Conservation (phyloP, 1,140 invertebrate genomes). For the Hyposmocoma kahamanoa region DNA sequence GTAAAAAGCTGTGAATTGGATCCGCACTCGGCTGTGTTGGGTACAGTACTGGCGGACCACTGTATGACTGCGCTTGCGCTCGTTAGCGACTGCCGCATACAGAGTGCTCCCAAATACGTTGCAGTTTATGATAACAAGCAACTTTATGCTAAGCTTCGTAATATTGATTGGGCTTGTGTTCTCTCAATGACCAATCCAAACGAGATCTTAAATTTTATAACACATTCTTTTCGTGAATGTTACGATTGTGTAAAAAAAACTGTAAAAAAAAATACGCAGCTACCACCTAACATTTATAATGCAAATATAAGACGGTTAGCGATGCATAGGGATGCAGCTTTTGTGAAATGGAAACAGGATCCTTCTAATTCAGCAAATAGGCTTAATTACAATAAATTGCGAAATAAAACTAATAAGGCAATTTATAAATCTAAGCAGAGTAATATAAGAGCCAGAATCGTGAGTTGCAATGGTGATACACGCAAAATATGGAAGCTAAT, state of each 20-base stretch:
- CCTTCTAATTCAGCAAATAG: constrained; percentile 5
- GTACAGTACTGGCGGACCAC: neutral
- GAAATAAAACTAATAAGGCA: constrained; percentile 25
- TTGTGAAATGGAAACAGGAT: constrained; percentile 11
- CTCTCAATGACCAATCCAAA: neutral
- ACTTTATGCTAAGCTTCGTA: neutral
- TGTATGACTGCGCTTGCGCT: neutral
- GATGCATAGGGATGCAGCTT: constrained; percentile 14
- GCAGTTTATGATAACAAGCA: neutral
- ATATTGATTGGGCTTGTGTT: neutral
- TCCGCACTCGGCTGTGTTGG: neutral
- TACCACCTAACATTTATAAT: constrained; percentile 10
- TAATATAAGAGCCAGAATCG: constrained; percentile 11
- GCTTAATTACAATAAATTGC: constrained; percentile 20
- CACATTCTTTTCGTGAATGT: neutral
- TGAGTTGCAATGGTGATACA: constrained; percentile 8
- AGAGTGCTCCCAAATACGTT: neutral
- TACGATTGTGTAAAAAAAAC: constrained; percentile 5
- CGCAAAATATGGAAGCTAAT: constrained; percentile 13
- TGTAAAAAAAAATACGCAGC: constrained; percentile 3
- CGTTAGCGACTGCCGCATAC: neutral
- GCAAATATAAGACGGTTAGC: constrained; percentile 13
- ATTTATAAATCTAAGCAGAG: constrained; percentile 1
- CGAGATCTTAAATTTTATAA: constrained; percentile 2
- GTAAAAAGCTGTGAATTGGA: neutral